Percentiles rank a stretch among this genome's conserved stretches.
These are phyloP conservation scores for Beaufortia kweichowensis DNA, from an alignment of 2,113 vertebrate species.

Conservation along the genomic window DNA sequence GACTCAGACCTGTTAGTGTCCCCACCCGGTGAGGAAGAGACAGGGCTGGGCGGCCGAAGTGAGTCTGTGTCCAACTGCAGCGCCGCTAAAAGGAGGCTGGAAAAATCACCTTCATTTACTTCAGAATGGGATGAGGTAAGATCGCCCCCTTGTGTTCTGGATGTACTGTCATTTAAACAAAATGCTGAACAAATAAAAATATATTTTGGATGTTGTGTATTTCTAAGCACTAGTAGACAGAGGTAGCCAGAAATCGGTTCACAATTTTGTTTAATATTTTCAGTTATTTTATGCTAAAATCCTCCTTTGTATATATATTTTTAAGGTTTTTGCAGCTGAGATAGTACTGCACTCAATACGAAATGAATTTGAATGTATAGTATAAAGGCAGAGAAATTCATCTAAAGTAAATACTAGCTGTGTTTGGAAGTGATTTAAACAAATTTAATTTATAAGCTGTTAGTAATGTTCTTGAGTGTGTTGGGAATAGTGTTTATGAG, in stretches of 20 bases:
- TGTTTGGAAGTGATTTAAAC: not conserved
- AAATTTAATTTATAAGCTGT: not conserved
- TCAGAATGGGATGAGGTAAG: slow-evolving; percentile 99
- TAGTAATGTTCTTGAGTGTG: not conserved
- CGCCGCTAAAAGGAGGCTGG: slow-evolving; percentile 88
- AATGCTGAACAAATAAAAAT: too few species aligned
- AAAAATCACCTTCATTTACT: slow-evolving; percentile 95
- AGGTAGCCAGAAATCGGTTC: too few species aligned
- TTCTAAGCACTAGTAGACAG: too few species aligned
- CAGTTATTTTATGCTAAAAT: too few species aligned
- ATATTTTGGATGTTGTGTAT: too few species aligned
- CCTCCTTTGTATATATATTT: too few species aligned
- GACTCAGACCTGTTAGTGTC: slow-evolving; percentile 96
- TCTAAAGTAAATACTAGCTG: too few species aligned
- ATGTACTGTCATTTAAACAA: not conserved
- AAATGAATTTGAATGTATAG: too few species aligned
- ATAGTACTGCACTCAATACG: too few species aligned
- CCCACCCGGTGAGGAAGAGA: slow-evolving; percentile 90
- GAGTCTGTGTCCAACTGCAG: slow-evolving; percentile 96
- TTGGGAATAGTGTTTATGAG: not conserved
- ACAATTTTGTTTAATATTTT: too few species aligned
- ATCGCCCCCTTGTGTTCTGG: not conserved
- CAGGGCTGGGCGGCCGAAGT: slow-evolving; percentile 88
- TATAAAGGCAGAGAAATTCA: too few species aligned
- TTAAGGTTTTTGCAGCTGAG: too few species aligned